Evolutionary conservation across 53 echinoderm and acorn worm genomes (phyloP).

Genomic region (Temnopleurus reevesii): DNA sequence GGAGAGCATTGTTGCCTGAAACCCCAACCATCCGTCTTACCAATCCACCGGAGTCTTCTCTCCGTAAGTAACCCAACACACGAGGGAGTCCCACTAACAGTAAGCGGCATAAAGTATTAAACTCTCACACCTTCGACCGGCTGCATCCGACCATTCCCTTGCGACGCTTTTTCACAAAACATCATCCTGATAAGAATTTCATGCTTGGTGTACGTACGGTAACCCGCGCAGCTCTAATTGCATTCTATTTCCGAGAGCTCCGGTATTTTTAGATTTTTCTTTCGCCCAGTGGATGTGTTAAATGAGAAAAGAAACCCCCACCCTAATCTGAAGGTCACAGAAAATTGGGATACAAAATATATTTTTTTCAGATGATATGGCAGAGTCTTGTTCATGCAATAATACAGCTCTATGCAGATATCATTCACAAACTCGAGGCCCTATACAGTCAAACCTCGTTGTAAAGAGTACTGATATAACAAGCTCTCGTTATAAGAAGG

Average conservation of each 20-base stretch:
- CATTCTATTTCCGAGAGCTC: slow-evolving; percentile 7
- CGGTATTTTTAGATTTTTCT: not conserved
- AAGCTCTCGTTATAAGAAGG: no score
- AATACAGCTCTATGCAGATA: no score
- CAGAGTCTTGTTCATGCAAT: no score
- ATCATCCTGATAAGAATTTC: slow-evolving; percentile 31
- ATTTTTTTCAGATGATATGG: no score
- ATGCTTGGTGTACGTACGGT: not conserved
- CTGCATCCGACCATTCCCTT: not conserved
- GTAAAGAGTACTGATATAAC: no score
- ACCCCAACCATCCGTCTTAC: not conserved
- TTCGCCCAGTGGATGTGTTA: not conserved
- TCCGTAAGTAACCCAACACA: not conserved
- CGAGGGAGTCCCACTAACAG: not conserved
- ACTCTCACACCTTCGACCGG: not conserved
- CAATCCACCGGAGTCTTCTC: slow-evolving; percentile 6
- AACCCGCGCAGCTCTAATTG: slow-evolving; percentile 16
- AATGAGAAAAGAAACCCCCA: not conserved
- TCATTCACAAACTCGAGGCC: no score
- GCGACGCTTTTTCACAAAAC: not conserved
- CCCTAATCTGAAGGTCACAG: not conserved
- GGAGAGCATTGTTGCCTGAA: not conserved
- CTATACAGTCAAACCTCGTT: no score
- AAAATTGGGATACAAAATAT: no score
- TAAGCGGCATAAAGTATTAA: slow-evolving; percentile 9